These are phyloP conservation scores for Sebastes wilsoni DNA, from an alignment of 2,797 vertebrate species.

Conservation along the genomic window DNA sequence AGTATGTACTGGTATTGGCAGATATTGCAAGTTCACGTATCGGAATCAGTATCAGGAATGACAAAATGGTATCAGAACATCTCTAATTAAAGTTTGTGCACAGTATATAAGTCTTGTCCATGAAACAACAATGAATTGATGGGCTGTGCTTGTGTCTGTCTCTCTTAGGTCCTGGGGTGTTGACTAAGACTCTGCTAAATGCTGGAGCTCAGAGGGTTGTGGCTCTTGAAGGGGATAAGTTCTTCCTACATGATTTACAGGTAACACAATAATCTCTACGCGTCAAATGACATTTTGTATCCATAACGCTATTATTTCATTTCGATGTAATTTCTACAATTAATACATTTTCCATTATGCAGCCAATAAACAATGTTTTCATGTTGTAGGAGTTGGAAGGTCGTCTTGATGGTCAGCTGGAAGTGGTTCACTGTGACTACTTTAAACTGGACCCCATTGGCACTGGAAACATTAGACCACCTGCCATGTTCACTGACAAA, in stretches of 20 bases:
- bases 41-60: no score
- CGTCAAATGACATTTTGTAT: neutral
- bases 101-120: neutral
- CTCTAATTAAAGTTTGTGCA: neutral
- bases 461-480: slow-evolving; percentile 74
- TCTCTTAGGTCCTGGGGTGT: slow-evolving; percentile 88
- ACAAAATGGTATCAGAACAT: no score
- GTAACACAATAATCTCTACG: slow-evolving; percentile 69
- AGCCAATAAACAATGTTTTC: neutral
- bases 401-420: slow-evolving; percentile 82
- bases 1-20: no score
- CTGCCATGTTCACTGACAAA: slow-evolving; percentile 80
- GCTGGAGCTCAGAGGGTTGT: slow-evolving; percentile 88
- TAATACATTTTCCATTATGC: neutral
- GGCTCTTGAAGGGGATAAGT: slow-evolving; percentile 86
- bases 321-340: neutral
- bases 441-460: slow-evolving; percentile 88
- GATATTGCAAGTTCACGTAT: no score
- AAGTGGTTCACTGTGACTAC: slow-evolving; percentile 90
- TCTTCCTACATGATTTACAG: slow-evolving; percentile 86
- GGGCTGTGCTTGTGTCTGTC: slow-evolving; percentile 12
- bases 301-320: neutral
- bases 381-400: slow-evolving; percentile 84
- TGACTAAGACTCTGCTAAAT: slow-evolving; percentile 89
- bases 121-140: neutral